These are phyloP conservation scores for Trypoxylon attenuatum DNA, from an alignment of 2,888 invertebrate genomes.

Conservation along the genomic window DNA sequence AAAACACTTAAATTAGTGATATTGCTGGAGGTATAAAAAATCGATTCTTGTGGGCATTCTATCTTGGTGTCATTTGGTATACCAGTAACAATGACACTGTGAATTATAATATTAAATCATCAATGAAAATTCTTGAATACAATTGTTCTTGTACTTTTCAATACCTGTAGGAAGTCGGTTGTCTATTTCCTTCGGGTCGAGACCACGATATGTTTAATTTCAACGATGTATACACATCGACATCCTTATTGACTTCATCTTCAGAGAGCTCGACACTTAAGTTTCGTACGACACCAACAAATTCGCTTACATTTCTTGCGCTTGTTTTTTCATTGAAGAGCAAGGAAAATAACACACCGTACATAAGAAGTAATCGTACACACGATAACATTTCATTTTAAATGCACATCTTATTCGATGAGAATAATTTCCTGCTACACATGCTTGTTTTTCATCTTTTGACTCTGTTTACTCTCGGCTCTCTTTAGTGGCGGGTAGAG, in stretches of 20 bases:
- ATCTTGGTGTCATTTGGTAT: constrained; percentile 19
- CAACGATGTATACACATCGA: constrained; percentile 41
- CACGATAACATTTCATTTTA: constrained; percentile 55
- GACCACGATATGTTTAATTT: constrained; percentile 64
- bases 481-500: background rate
- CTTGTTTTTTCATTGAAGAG: background rate
- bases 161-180: constrained; percentile 64
- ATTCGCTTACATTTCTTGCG: constrained; percentile 2
- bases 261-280: constrained; percentile 53
- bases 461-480: background rate
- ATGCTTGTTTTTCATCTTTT: too few relatives aligned
- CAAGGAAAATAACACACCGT: constrained; percentile 1
- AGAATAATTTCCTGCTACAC: background rate
- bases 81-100: constrained; percentile 59
- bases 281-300: constrained; percentile 47
- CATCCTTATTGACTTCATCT: constrained; percentile 31
- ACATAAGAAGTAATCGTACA: constrained; percentile 9
- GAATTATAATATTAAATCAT: constrained; percentile 6
- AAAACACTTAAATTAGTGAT: constrained; percentile 46
- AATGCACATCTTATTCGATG: background rate
- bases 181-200: constrained; percentile 41
- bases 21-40: constrained; percentile 54
- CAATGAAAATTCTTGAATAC: background rate
- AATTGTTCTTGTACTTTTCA: background rate
- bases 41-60: constrained; percentile 58